phyloP scores from a whole-genome alignment of 2,113 vertebrate genomes.

The Capreolus pygargus region DNA sequence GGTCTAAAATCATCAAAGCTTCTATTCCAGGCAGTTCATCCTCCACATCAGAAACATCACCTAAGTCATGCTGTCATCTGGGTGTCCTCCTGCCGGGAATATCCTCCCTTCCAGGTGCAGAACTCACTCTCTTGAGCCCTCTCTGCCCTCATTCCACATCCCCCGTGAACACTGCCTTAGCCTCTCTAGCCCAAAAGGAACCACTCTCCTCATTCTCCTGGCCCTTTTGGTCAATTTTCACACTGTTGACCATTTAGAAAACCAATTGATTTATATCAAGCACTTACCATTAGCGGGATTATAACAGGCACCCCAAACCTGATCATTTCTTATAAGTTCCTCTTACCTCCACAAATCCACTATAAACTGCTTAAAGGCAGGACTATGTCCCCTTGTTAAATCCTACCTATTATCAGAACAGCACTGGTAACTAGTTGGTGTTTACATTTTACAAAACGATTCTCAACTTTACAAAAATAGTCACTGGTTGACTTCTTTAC shows the following conservation, averaged over 20 bases:
- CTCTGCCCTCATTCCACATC: background rate
- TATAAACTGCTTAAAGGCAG: background rate
- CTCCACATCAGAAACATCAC: background rate
- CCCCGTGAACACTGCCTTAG: background rate
- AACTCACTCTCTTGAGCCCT: background rate
- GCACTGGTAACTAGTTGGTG: background rate
- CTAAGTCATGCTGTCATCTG: background rate
- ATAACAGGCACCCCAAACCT: background rate
- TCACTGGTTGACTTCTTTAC: background rate
- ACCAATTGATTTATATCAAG: background rate
- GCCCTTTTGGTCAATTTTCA: background rate
- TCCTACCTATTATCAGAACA: background rate
- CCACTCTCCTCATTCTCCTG: background rate
- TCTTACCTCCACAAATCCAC: background rate
- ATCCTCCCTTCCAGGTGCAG: background rate
- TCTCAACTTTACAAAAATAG: background rate
- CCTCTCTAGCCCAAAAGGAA: background rate
- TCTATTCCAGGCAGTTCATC: background rate
- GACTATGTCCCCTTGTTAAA: background rate
- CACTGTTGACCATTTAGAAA: background rate
- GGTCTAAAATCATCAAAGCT: background rate
- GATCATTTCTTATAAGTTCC: background rate
- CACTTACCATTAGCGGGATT: background rate
- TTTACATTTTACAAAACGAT: conserved; percentile 13
- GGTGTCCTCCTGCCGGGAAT: background rate